Evolutionary conservation across 2,797 vertebrate species (phyloP), one percentile per base, ranked within the genome.

Genomic region (Gorsachius magnificus): DNA sequence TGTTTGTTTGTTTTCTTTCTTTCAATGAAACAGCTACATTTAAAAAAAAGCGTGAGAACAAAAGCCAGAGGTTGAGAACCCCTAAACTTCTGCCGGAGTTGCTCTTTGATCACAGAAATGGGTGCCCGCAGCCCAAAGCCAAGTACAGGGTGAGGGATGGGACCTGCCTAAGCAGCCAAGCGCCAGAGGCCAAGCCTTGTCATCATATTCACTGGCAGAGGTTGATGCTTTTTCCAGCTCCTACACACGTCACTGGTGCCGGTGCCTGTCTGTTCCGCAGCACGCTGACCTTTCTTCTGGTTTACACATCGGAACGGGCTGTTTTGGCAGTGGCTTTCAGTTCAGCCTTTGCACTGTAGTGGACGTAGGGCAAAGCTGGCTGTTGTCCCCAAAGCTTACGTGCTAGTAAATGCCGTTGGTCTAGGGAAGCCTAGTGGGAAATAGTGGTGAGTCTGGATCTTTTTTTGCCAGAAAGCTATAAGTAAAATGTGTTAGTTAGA

Each of bases 181-280:
- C 68, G 53, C 83, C 74, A 16, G 10, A 43, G 41, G 6, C 41
- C 41, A 16, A 43, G 72, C 74, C 81, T 29, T 56, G 77, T 94
- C 85, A 56, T 86, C 35, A 2, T 21, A 18, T 24, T 83, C 82
- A 61, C 66, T 65, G 43, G 0, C 48, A 9, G 53, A 89, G 43
- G 20, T 1, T 85, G 85, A 84, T 93, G 86, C 53, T 83, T 96
- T 96, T 95, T 92, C 93, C 96, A 95, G 94, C 63, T 95, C 60
- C 83, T 89, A 50, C 74, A 71, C 70, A 93, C 48, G 51, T 96
- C 94, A 96, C 38, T 89, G 66, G 46, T 84, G 57, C 56, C 28
- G 1, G 63, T 87, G 93, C 54, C 91, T 88, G 89, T 94, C 91
- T 87, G 58, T 85, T 95, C 35, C 0, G 6, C 93, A 81, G 76